phyloP scores from a whole-genome alignment of 2,113 vertebrate species.

The Oncorhynchus tshawytscha region DNA sequence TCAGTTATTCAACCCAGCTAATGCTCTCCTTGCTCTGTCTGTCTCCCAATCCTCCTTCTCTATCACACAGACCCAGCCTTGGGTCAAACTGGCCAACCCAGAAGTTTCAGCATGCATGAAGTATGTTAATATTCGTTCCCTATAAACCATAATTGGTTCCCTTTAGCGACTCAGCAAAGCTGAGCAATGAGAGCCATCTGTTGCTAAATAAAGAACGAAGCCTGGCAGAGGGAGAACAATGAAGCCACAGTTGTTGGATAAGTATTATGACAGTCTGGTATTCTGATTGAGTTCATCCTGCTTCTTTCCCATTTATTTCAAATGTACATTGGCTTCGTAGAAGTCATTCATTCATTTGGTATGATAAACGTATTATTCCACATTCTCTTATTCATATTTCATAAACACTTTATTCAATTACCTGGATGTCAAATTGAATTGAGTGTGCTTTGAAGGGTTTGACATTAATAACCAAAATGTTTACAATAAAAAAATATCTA shows the following conservation, averaged over 20 bases:
- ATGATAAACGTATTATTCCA: too few species aligned
- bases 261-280: not conserved
- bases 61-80: not conserved
- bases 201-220: not conserved
- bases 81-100: conserved; percentile 10
- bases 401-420: not conserved
- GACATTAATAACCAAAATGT: too few species aligned
- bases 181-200: not conserved
- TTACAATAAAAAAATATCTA: not conserved
- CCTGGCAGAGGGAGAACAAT: not conserved
- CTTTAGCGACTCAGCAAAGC: conserved; percentile 5
- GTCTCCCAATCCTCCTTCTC: not conserved
- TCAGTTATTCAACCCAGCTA: conserved; percentile 31
- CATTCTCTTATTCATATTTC: too few species aligned
- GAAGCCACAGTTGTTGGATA: not conserved
- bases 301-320: not conserved
- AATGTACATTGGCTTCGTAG: not conserved
- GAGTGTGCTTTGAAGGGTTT: not conserved
- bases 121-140: conserved; percentile 37
- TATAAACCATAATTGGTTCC: conserved; percentile 37
- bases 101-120: conserved; percentile 48
- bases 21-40: conserved; percentile 16
- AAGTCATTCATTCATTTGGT: too few species aligned
- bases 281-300: not conserved
- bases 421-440: not conserved